These are phyloP conservation scores for Epizoanthus ramosus DNA, from an alignment of 92 coral and sea anemone genomes.

Conservation along the genomic window DNA sequence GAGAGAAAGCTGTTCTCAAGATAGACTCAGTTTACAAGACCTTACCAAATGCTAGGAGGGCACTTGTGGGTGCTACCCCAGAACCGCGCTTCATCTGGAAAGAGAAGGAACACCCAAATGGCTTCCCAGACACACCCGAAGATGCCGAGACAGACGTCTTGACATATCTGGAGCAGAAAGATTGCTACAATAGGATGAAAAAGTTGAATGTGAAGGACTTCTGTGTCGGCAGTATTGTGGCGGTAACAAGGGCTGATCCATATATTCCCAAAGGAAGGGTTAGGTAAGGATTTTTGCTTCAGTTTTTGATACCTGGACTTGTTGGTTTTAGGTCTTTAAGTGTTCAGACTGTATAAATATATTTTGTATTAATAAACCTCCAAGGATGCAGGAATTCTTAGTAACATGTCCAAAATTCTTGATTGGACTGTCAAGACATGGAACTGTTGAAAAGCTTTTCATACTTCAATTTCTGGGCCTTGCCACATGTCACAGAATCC, in stretches of 20 bases:
- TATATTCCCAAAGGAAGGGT: constrained; percentile 86
- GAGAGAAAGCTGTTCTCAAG: constrained; percentile 65
- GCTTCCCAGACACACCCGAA: constrained; percentile 84
- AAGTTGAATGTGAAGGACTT: constrained; percentile 81
- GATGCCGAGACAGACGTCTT: constrained; percentile 88
- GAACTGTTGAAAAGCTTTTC: too few relatives aligned
- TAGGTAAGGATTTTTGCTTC: constrained; percentile 54
- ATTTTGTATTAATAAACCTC: too few relatives aligned
- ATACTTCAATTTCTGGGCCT: too few relatives aligned
- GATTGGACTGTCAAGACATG: too few relatives aligned
- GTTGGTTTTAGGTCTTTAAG: too few relatives aligned
- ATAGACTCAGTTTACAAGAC: constrained; percentile 92
- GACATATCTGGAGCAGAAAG: constrained; percentile 93
- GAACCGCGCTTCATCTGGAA: constrained; percentile 93
- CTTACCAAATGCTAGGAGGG: constrained; percentile 85
- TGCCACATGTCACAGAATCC: too few relatives aligned
- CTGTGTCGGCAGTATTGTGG: constrained; percentile 93
- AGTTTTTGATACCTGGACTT: not conserved
- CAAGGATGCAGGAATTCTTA: too few relatives aligned
- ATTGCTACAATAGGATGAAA: constrained; percentile 82
- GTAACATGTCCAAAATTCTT: too few relatives aligned
- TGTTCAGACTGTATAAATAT: too few relatives aligned
- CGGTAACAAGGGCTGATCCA: constrained; percentile 94
- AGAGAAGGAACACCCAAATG: constrained; percentile 74
- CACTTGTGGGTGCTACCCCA: constrained; percentile 71